phyloP scores from a whole-genome alignment of 2,888 invertebrate genomes.

The Hesperia comma region DNA sequence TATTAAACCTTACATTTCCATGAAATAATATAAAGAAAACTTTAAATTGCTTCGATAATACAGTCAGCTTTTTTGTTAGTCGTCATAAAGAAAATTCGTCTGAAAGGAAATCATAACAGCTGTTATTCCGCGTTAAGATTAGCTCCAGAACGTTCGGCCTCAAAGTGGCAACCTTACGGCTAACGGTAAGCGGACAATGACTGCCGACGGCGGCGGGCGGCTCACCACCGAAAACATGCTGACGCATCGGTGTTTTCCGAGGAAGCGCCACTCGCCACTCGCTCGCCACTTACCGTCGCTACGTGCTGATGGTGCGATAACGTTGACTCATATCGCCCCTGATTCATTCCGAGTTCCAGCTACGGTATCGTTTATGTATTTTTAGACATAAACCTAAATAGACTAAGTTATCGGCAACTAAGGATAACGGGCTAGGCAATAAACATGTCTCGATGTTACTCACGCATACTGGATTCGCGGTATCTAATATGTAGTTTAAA shows the following conservation, averaged over 20 bases:
- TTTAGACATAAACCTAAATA: conserved; percentile 31
- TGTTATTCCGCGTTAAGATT: conserved; percentile 1
- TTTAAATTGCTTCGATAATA: no score
- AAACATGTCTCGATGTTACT: neutral
- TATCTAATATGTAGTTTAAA: conserved; percentile 7
- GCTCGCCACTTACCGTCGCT: conserved; percentile 54
- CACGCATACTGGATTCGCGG: neutral
- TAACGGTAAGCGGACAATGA: conserved; percentile 79
- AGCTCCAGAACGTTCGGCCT: conserved; percentile 12
- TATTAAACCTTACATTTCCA: no score
- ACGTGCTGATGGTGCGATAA: conserved; percentile 65
- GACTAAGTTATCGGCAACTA: conserved; percentile 5
- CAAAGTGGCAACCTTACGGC: conserved; percentile 43
- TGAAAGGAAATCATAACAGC: conserved; percentile 15
- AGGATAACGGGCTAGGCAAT: conserved; percentile 17
- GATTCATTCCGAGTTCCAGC: conserved; percentile 66
- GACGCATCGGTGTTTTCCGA: conserved; percentile 68
- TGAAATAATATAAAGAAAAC: no score
- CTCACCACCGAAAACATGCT: conserved; percentile 63
- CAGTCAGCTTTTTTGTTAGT: no score
- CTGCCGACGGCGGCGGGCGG: conserved; percentile 57
- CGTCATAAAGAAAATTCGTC: no score
- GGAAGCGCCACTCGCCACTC: conserved; percentile 54
- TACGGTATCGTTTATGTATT: conserved; percentile 56
- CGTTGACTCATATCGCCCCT: conserved; percentile 62